Percentiles rank a stretch among this genome's conserved stretches.
Evolutionary conservation across 2,113 vertebrate genomes (phyloP).

Genomic region (Xyliphius kryptos): DNA sequence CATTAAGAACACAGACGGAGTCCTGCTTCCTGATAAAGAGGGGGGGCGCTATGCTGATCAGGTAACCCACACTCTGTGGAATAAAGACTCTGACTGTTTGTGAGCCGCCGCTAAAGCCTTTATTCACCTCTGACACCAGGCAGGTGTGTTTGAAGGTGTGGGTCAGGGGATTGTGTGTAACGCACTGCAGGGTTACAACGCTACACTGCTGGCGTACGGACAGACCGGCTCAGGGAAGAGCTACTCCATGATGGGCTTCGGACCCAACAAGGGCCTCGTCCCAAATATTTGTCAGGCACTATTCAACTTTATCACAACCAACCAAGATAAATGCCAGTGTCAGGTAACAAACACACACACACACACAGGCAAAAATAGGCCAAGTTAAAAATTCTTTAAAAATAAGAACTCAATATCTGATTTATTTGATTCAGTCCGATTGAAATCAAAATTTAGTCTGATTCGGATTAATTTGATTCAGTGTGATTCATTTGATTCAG

Average conservation of each 20-base stretch:
- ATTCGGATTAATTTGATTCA: too few species aligned
- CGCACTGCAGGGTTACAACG: constrained; percentile 71
- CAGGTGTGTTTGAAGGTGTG: constrained; percentile 67
- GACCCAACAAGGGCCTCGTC: constrained; percentile 73
- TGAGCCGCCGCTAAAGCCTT: too few species aligned
- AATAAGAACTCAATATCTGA: too few species aligned
- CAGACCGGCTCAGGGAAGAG: constrained; percentile 81
- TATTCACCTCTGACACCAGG: too few species aligned
- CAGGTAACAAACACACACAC: constrained; percentile 58
- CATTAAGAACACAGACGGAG: constrained; percentile 53
- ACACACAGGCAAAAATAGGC: too few species aligned
- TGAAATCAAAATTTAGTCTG: too few species aligned
- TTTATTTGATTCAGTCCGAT: too few species aligned
- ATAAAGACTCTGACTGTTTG: background rate
- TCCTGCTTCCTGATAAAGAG: constrained; percentile 60
- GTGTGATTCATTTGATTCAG: too few species aligned
- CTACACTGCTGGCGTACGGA: constrained; percentile 71
- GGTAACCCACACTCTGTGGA: constrained; percentile 53
- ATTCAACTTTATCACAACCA: constrained; percentile 64
- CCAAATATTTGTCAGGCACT: constrained; percentile 71
- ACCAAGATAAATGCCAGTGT: constrained; percentile 62
- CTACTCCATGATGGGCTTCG: constrained; percentile 74
- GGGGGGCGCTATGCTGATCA: constrained; percentile 69
- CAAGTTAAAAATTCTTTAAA: too few species aligned
- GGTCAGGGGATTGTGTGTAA: constrained; percentile 71